Percentiles rank a stretch among this genome's conserved stretches.
phyloP scores from a whole-genome alignment of 1,140 invertebrate species.

The Heterodera carotae region DNA sequence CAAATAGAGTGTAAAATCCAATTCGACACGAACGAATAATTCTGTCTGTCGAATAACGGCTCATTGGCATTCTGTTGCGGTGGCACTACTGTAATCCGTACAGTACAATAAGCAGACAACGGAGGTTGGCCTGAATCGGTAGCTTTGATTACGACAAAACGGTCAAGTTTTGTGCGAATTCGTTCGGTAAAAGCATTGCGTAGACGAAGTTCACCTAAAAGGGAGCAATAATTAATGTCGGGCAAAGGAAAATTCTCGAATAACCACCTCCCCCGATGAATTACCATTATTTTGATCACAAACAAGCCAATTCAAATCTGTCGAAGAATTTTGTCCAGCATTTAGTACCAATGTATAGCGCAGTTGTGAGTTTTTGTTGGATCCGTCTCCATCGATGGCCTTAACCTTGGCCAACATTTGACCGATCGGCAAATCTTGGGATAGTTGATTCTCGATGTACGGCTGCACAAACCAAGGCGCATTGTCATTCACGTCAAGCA shows the following conservation, averaged over 20 bases:
- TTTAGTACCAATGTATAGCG: conserved; percentile 41
- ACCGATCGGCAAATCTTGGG: conserved; percentile 38
- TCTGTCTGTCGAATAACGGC: neutral
- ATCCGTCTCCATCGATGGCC: conserved; percentile 59
- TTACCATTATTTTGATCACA: conserved; percentile 33
- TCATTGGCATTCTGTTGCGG: neutral
- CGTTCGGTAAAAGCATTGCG: conserved; percentile 3
- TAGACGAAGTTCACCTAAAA: conserved; percentile 31
- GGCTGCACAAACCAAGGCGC: conserved; percentile 68
- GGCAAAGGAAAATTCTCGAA: too few relatives aligned
- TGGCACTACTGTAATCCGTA: neutral
- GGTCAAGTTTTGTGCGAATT: neutral
- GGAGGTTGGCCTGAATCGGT: conserved; percentile 36
- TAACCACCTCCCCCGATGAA: neutral
- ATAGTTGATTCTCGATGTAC: conserved; percentile 42
- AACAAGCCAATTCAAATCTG: conserved; percentile 2
- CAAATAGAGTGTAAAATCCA: too few relatives aligned
- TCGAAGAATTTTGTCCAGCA: conserved; percentile 9
- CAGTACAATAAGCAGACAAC: conserved; percentile 11
- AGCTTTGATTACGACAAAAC: conserved; percentile 32
- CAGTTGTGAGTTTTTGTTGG: conserved; percentile 58
- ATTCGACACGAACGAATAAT: neutral
- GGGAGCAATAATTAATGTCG: too few relatives aligned
- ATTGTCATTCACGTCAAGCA: conserved; percentile 82
- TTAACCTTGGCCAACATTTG: conserved; percentile 59